These are phyloP conservation scores for Drosophila ochracea DNA, from an alignment of 2,888 invertebrate species.

Conservation along the genomic window DNA sequence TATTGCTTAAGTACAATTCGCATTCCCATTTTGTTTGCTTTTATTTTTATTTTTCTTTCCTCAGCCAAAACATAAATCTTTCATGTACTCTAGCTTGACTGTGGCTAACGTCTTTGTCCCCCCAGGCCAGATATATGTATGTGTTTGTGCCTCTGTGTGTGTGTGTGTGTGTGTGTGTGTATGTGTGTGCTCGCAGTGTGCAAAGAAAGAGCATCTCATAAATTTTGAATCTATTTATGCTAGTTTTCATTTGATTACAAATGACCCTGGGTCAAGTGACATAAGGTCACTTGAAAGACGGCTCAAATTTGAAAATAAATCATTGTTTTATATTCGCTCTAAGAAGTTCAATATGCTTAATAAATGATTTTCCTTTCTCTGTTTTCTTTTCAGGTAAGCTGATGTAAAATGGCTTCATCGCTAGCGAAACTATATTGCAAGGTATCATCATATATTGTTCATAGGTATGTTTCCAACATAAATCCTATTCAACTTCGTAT, in stretches of 20 bases:
- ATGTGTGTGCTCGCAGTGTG: conserved; percentile 1
- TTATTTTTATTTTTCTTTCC: conserved; percentile 5
- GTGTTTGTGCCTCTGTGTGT: background rate
- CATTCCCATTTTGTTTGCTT: conserved; percentile 24
- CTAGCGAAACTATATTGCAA: background rate
- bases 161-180: background rate
- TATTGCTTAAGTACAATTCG: conserved; percentile 20
- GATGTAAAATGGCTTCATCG: background rate
- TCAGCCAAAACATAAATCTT: conserved; percentile 41
- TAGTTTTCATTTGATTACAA: conserved; percentile 6
- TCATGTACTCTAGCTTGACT: conserved; percentile 45
- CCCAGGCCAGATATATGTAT: conserved; percentile 6
- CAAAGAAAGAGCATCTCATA: conserved; percentile 13
- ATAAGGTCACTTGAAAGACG: conserved; percentile 5
- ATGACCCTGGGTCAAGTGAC: conserved; percentile 5
- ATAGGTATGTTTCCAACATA: background rate
- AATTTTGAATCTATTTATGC: conserved; percentile 29
- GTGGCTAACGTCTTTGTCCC: conserved; percentile 17
- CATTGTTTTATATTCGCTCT: background rate
- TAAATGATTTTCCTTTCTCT: background rate
- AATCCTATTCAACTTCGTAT: background rate
- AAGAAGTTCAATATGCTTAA: background rate
- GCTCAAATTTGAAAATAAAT: background rate
- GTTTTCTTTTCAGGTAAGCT: conserved; percentile 29
- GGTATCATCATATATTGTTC: background rate